Evolutionary conservation across 2,888 invertebrate genomes (phyloP).

Genomic region (Clistopyga incitator): DNA sequence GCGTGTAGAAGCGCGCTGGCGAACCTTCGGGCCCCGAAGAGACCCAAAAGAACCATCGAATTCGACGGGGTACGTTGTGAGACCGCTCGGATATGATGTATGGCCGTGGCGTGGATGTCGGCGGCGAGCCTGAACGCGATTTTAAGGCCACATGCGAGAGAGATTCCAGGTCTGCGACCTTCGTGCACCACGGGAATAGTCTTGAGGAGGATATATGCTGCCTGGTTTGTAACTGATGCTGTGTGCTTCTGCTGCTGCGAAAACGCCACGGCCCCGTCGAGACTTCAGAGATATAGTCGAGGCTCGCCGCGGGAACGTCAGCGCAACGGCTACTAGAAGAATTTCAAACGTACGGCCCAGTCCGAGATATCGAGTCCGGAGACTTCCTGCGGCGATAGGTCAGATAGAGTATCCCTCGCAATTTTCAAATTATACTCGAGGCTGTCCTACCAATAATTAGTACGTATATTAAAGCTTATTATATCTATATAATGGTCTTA

Average conservation of each 20-base stretch:
- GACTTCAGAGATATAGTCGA: constrained; percentile 19
- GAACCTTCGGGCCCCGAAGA: constrained; percentile 55
- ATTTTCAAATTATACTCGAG: background rate
- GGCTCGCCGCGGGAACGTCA: constrained; percentile 18
- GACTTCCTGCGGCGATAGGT: constrained; percentile 45
- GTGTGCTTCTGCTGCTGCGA: constrained; percentile 57
- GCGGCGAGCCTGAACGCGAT: constrained; percentile 57
- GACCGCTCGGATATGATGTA: constrained; percentile 64
- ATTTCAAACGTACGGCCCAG: constrained; percentile 37
- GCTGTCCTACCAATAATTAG: background rate
- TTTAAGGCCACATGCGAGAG: constrained; percentile 64
- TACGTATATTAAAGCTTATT: background rate
- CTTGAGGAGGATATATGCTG: constrained; percentile 47
- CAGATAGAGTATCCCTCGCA: constrained; percentile 16
- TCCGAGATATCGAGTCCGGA: constrained; percentile 51
- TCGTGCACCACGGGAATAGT: constrained; percentile 66
- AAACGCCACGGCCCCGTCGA: constrained; percentile 55
- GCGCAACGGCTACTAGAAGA: constrained; percentile 49
- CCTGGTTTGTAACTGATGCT: constrained; percentile 45
- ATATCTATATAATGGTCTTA: background rate
- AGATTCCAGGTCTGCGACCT: constrained; percentile 60
- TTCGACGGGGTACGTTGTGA: constrained; percentile 59
- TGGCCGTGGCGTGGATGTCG: constrained; percentile 59
- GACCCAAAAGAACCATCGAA: constrained; percentile 63
- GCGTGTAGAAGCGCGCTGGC: constrained; percentile 34